Conservation (phyloP, 2,888 invertebrate species). For the Ichneumon xanthorius region DNA sequence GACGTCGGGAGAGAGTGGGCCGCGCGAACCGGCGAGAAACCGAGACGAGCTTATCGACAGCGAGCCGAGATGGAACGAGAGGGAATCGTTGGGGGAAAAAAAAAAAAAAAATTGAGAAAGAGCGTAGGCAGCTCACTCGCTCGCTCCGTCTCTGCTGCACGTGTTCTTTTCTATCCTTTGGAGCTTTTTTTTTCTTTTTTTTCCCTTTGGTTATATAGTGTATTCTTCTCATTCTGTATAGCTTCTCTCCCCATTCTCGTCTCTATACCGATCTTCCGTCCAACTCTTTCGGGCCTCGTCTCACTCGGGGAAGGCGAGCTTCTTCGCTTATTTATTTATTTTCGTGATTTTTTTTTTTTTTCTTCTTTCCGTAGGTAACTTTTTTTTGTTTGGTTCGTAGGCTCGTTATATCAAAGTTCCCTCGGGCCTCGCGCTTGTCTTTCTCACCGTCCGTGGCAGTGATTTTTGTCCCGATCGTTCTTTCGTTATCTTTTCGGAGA, state of each 20-base stretch:
- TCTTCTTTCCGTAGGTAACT: not conserved
- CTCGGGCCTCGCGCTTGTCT: not conserved
- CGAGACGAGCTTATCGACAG: slow-evolving; percentile 13
- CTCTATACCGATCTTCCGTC: slow-evolving; percentile 15
- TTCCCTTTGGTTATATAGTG: slow-evolving; percentile 13
- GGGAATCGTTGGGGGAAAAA: not conserved
- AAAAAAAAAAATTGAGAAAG: slow-evolving; percentile 17
- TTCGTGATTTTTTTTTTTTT: not conserved
- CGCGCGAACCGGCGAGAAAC: slow-evolving; percentile 34
- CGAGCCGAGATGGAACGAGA: slow-evolving; percentile 17
- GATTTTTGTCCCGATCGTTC: no score
- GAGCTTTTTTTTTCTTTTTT: slow-evolving; percentile 38
- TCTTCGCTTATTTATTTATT: slow-evolving; percentile 3
- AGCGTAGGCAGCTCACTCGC: slow-evolving; percentile 64
- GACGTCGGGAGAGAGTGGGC: slow-evolving; percentile 39
- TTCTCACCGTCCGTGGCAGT: not conserved
- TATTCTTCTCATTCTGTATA: slow-evolving; percentile 28
- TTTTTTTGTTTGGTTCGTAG: not conserved
- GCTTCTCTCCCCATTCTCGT: slow-evolving; percentile 1
- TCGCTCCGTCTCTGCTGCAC: slow-evolving; percentile 64
- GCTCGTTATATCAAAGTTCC: not conserved
- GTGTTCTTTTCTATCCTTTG: slow-evolving; percentile 67
- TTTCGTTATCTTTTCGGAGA: no score
- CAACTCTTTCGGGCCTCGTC: slow-evolving; percentile 20
- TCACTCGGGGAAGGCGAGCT: slow-evolving; percentile 24